These are phyloP conservation scores for Furcula furcula DNA, from an alignment of 2,888 invertebrate species.

Conservation along the genomic window DNA sequence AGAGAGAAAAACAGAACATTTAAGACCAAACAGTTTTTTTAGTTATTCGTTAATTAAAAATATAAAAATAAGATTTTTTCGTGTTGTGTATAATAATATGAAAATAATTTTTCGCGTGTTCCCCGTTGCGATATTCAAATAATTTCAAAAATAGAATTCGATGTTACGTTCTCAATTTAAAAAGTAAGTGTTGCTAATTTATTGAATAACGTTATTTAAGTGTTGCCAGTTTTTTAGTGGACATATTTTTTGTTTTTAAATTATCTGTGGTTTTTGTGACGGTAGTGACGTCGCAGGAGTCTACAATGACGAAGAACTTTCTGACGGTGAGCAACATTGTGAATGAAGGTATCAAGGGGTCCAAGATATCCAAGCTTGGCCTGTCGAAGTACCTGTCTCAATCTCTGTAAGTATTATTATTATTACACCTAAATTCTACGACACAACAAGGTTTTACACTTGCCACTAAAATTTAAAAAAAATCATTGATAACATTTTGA, in stretches of 20 bases:
- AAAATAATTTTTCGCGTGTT: conserved; percentile 58
- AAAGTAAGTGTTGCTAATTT: conserved; percentile 57
- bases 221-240: conserved; percentile 27
- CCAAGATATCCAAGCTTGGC: conserved; percentile 87
- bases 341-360: conserved; percentile 88
- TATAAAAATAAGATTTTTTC: conserved; percentile 12
- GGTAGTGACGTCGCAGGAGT: conserved; percentile 72
- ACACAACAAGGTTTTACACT: too few relatives aligned
- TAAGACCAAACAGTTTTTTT: conserved; percentile 29
- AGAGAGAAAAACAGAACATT: conserved; percentile 48
- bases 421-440: too few relatives aligned
- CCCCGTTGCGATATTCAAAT: conserved; percentile 54
- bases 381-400: conserved; percentile 89
- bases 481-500: too few relatives aligned
- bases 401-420: conserved; percentile 89
- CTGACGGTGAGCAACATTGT: conserved; percentile 83
- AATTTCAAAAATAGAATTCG: conserved; percentile 54
- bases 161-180: conserved; percentile 64
- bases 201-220: conserved; percentile 16
- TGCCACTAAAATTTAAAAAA: too few relatives aligned
- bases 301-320: conserved; percentile 81
- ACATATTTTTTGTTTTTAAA: conserved; percentile 26
- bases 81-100: too few relatives aligned
- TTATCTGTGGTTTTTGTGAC: conserved; percentile 42
- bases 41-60: conserved; percentile 29